These are phyloP conservation scores for Euzetes globulus DNA, from an alignment of 2,888 invertebrate species.

Conservation along the genomic window DNA sequence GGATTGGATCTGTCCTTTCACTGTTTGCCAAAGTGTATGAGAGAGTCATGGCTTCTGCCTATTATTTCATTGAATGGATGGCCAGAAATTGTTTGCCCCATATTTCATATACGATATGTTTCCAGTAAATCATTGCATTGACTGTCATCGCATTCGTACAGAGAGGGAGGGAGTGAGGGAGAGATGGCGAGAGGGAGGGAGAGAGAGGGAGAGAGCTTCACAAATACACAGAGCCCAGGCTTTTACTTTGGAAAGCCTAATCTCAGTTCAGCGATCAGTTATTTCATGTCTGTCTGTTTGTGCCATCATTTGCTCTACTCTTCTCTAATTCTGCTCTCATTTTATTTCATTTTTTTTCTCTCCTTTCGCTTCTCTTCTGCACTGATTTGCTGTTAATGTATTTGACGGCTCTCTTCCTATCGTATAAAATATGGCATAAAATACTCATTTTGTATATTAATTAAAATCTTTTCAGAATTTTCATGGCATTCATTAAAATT, in stretches of 20 bases:
- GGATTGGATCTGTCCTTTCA: background rate
- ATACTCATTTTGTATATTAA: background rate
- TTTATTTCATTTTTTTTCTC: background rate
- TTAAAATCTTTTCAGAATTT: constrained; percentile 1
- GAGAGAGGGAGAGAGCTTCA: background rate
- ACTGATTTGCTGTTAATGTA: background rate
- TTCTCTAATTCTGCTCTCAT: background rate
- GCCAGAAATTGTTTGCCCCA: background rate
- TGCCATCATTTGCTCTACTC: background rate
- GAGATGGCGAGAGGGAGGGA: too few relatives aligned
- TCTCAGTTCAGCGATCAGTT: constrained; percentile 8
- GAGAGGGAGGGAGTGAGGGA: too few relatives aligned
- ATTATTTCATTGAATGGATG: background rate
- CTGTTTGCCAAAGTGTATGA: background rate
- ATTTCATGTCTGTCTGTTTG: constrained; percentile 8
- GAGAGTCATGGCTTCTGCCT: background rate
- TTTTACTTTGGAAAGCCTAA: background rate
- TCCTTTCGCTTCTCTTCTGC: background rate
- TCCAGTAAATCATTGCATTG: constrained; percentile 15
- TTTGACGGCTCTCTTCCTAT: background rate
- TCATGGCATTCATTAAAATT: background rate
- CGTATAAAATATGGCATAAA: background rate
- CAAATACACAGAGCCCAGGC: background rate
- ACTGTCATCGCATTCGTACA: background rate
- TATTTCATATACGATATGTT: background rate